Base-by-base conservation (phyloP, 2,797 vertebrate genomes). In the Eutrigla gurnardus region DNA sequence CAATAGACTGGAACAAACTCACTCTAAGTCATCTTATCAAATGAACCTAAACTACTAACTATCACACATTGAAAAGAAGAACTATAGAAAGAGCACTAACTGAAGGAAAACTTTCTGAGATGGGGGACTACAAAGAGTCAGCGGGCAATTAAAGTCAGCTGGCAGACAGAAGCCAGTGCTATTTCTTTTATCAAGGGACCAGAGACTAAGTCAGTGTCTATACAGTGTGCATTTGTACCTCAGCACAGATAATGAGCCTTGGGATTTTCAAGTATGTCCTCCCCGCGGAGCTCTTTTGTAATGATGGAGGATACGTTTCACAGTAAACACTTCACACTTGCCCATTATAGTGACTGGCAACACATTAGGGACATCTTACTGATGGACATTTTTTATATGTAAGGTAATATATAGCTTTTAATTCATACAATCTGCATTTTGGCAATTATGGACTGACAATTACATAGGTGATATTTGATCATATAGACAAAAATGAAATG, bases 101-200 rank as follows among this genome's bases (percentile, higher is more conserved):
- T 35, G 17, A 17, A 25, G 5, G 57, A 43, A 62, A 71, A 42
- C 13, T 17, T 47, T 66, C 37, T 70, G 62, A 77, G 78, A 67
- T 46, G 58, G 15, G 45, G 32, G 40, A 59, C 25, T 58, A 50
- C 43, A 62, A 73, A 64, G 43, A 74, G n/a, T 65, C 45, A 61
- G 18, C 36, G 17, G 14, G 55, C 73, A 65, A 82, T 83, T 77
- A 73, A 74, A 73, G 57, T 73, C 65, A 68, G 62, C 67, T 67
- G 58, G 58, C 50, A 80, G 73, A 86, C 36, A 66, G 69, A 82
- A 66, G 74, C 55, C 2, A 12, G 7, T 45, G 57, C 43, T 73
- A 65, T 72, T 82, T 81, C 42, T 65, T 55, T 64, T 57, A 73
- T 68, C 18, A 65, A 37, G 70, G 43, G 63, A 60, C 53, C 36